Evolutionary conservation across 1,140 invertebrate genomes (phyloP), one percentile per base, ranked within the genome.

Genomic region (Venustaconcha ellipsiformis): DNA sequence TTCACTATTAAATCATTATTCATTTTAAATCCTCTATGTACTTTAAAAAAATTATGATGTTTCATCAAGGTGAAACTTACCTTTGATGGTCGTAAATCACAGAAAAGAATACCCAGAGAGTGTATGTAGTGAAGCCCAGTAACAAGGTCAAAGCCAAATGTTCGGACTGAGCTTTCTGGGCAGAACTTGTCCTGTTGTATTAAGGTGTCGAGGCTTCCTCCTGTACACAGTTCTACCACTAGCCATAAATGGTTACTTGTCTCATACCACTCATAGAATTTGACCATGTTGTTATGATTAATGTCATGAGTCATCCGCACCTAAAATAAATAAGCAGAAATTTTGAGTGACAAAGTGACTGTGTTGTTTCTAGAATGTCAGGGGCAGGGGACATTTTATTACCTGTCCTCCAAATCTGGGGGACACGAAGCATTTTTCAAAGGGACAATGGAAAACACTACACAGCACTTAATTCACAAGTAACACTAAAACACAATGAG

Each of bases 191-290:
- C 90, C 72, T 90, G 88, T 20, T 79, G 70, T 30, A 90, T 85
- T 8, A 90, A 79, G 26, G 78, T 84, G 67, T 88, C 83, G 4
- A 90, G 83, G 78, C 86, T 89, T 17, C 90, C 89, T n/a, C 88
- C 89, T 56, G 86, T 89, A 74, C 89, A 90, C n/a, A 91, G 79
- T 67, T 91, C 90, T 20, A 89, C 85, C 11, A 91, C 88, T 57
- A 91, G 79, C 90, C 90, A 91, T 62, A 91, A 75, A 74, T 90
- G 89, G 75, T 90, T 90, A 72, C 86, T 90, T 8, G 90, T 91
- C 76, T 91, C 90, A 80, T 91, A 91, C 90, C 90, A 91, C 76
- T 91, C 90, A 78, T 89, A 84, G 80, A 90, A 91, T 80, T 88
- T 85, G 5, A 89, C 87, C 26, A 91, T 82, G 83, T 90, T 88